phyloP scores from a whole-genome alignment of 64 coral and sea anemone genomes.

The Acropora tenuis region DNA sequence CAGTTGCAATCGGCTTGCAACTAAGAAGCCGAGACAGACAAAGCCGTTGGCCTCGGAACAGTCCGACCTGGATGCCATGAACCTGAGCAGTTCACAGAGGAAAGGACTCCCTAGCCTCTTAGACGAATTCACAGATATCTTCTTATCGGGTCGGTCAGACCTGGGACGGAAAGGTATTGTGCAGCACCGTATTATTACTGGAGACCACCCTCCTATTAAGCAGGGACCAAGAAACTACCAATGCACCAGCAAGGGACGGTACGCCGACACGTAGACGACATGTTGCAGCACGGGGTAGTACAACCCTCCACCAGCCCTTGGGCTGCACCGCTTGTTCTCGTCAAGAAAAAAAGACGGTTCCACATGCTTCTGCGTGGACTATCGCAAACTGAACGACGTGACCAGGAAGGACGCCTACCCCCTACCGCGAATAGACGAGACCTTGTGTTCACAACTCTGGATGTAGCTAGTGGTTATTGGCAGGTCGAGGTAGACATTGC shows the following conservation, averaged over 20 bases:
- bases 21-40: not conserved
- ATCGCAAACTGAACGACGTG: not conserved
- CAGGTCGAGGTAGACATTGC: not conserved
- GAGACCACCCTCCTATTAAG: slow-evolving; percentile 6
- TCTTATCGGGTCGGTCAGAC: slow-evolving; percentile 30
- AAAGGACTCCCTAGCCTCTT: not conserved
- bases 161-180: slow-evolving; percentile 34
- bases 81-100: not conserved
- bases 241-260: slow-evolving; percentile 24
- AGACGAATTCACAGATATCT: slow-evolving; percentile 28
- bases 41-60: not conserved
- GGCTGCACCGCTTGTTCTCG: slow-evolving; percentile 42
- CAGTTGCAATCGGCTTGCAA: not conserved
- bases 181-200: slow-evolving; percentile 43
- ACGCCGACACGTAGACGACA: slow-evolving; percentile 13
- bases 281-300: not conserved
- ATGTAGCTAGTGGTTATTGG: not conserved
- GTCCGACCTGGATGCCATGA: not conserved
- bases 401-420: slow-evolving; percentile 59
- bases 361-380: slow-evolving; percentile 8
- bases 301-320: not conserved
- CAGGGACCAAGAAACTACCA: slow-evolving; percentile 24
- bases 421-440: slow-evolving; percentile 28
- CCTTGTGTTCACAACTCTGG: slow-evolving; percentile 55
- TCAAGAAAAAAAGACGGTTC: slow-evolving; percentile 56